phyloP scores from a whole-genome alignment of 2,113 vertebrate genomes.

The Nannobrachium achirus region DNA sequence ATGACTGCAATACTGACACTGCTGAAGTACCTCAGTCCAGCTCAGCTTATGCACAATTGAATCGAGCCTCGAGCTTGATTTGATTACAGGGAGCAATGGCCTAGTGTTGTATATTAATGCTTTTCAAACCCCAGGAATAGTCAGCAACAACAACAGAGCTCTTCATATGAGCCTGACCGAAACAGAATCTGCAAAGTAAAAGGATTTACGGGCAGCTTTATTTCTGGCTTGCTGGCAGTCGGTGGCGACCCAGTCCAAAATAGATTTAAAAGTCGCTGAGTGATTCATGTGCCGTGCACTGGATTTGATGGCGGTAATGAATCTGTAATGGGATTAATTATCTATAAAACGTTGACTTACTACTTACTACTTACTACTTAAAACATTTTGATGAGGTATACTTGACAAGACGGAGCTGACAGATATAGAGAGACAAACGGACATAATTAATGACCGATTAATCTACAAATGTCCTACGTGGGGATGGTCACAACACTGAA shows the following conservation, averaged over 20 bases:
- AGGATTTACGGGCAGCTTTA: constrained; percentile 20
- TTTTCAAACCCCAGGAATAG: constrained; percentile 63
- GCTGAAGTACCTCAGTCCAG: constrained; percentile 54
- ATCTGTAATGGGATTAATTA: no score
- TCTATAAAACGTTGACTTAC: no score
- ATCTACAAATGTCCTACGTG: no score
- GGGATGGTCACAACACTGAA: no score
- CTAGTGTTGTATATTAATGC: constrained; percentile 65
- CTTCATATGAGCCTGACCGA: constrained; percentile 30
- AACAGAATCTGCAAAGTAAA: constrained; percentile 34
- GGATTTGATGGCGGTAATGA: no score
- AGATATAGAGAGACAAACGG: no score
- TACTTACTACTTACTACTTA: no score
- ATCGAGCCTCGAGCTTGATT: constrained; percentile 65
- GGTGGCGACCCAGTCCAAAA: constrained; percentile 20
- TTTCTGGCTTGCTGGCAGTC: neutral
- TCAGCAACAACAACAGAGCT: constrained; percentile 34
- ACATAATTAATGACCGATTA: no score
- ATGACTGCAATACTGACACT: constrained; percentile 69
- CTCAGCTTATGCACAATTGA: constrained; percentile 64
- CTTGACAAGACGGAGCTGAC: no score
- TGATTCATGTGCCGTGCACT: constrained; percentile 44
- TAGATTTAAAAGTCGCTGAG: constrained; percentile 35
- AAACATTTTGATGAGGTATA: no score
- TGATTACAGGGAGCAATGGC: constrained; percentile 70